Percentiles rank a stretch among this genome's conserved stretches.
Evolutionary conservation across 1,140 invertebrate genomes (phyloP).

Genomic region (Neodiprion pinetum): DNA sequence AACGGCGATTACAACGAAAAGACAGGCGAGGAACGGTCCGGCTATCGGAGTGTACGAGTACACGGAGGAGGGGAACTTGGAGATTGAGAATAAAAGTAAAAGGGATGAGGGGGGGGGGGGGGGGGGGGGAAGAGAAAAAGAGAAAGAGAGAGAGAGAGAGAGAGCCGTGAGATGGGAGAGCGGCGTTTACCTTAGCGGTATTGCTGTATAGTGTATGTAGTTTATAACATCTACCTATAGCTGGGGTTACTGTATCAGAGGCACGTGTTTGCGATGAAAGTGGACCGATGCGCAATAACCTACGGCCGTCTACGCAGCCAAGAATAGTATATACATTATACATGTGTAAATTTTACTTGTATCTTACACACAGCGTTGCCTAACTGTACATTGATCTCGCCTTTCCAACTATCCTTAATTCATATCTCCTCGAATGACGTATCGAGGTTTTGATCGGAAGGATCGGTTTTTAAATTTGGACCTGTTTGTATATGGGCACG

Average conservation of each 20-base stretch:
- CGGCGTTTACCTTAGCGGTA: neutral
- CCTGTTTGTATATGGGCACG: too few species aligned
- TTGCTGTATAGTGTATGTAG: neutral
- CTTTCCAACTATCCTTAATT: too few species aligned
- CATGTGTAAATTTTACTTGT: neutral
- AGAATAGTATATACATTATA: neutral
- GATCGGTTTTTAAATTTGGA: too few species aligned
- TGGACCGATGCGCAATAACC: conserved; percentile 16
- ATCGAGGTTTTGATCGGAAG: too few species aligned
- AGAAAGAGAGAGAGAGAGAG: too few species aligned
- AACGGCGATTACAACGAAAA: neutral
- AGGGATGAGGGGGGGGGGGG: too few species aligned
- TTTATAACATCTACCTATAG: neutral
- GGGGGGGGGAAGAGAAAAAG: too few species aligned
- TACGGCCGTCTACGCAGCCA: neutral
- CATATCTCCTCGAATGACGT: too few species aligned
- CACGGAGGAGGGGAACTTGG: neutral
- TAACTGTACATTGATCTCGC: too few species aligned
- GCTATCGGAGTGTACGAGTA: too few species aligned
- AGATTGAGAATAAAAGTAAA: conserved; percentile 5
- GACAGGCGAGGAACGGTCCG: too few species aligned
- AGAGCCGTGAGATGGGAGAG: neutral
- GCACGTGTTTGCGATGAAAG: conserved; percentile 16
- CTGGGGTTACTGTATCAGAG: conserved; percentile 3
- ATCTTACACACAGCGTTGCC: too few species aligned